phyloP scores from a whole-genome alignment of 2,888 invertebrate genomes.

The Erebia aethiops region DNA sequence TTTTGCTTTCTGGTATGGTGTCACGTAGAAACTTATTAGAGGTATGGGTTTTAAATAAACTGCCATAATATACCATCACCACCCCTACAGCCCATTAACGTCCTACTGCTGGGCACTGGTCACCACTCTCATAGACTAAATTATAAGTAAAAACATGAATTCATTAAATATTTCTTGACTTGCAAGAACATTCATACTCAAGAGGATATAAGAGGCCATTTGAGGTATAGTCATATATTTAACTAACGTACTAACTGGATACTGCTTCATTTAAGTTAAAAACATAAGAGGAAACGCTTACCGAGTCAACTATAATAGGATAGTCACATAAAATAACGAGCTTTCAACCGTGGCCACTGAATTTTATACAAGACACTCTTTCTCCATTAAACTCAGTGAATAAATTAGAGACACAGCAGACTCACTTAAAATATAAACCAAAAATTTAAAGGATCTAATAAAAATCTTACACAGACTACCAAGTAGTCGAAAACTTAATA shows the following conservation, averaged over 20 bases:
- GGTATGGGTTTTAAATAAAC: too few species aligned
- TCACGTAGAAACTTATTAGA: too few species aligned
- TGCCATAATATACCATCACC: too few species aligned
- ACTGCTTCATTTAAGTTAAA: not conserved
- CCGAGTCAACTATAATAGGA: slow-evolving; percentile 5
- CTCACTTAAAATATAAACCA: slow-evolving; percentile 37
- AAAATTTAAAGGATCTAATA: slow-evolving; percentile 38
- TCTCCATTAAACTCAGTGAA: slow-evolving; percentile 32
- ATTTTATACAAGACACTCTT: slow-evolving; percentile 22
- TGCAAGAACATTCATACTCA: too few species aligned
- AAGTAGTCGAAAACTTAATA: slow-evolving; percentile 47
- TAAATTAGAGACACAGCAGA: slow-evolving; percentile 38
- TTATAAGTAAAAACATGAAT: too few species aligned
- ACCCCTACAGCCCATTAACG: too few species aligned
- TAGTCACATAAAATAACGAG: slow-evolving; percentile 21
- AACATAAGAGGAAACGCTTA: slow-evolving; percentile 6
- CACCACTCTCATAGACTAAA: too few species aligned
- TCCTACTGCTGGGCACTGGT: too few species aligned
- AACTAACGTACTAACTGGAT: not conserved
- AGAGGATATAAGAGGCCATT: too few species aligned
- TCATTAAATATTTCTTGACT: too few species aligned
- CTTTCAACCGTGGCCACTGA: slow-evolving; percentile 14
- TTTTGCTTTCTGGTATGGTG: too few species aligned
- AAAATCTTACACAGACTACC: slow-evolving; percentile 40
- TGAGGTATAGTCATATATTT: not conserved